Evolutionary conservation across 2,888 invertebrate species (phyloP), one percentile per base, ranked within the genome.

Genomic region (Scaeva pyrastri): DNA sequence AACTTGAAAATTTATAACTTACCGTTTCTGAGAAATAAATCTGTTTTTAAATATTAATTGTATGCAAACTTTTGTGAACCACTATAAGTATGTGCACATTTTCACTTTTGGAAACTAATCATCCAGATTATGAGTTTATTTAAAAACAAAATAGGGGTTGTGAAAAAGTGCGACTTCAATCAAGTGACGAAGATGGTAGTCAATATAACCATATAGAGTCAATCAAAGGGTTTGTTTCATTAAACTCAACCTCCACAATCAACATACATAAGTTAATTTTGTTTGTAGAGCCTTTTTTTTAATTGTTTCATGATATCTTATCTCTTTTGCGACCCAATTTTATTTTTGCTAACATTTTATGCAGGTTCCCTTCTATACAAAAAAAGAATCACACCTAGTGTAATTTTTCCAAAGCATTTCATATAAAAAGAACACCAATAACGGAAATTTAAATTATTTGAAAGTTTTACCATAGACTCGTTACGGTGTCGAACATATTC

Each of bases 281-380:
- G 12, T 41, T 70, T 52, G 12, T 60, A 66, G 11, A n/a, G n/a
- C n/a, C n/a, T 50, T 8, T 72, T 36, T 39, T 36, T 7, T 66
- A 66, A 41, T 26, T 43, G 43, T 62, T 58, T 19, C 14, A 21
- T 62, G 36, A 72, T 85, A 71, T 81, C 80, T 75, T 76, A 80
- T 81, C 85, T 39, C 10, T 31, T 10, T 45, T 66, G 11, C 48
- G 71, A 52, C 71, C 45, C 31, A 43, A 21, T 41, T 58, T 31
- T 12, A 55, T 7, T 5, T 16, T 19, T 26, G 10, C 48, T 41
- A 16, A 23, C 3, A 10, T 41, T 52, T 12, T 62, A 71, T 76
- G 68, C 76, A 77, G 80, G 84, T 41, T 70, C 26, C 19, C 2
- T 31, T 39, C 70, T 23, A 48, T 23, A 50, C n/a, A 41, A 26